Percentiles rank a stretch among this genome's conserved stretches.
phyloP scores from a whole-genome alignment of 2,113 vertebrate genomes.

The Dicaeum eximium region DNA sequence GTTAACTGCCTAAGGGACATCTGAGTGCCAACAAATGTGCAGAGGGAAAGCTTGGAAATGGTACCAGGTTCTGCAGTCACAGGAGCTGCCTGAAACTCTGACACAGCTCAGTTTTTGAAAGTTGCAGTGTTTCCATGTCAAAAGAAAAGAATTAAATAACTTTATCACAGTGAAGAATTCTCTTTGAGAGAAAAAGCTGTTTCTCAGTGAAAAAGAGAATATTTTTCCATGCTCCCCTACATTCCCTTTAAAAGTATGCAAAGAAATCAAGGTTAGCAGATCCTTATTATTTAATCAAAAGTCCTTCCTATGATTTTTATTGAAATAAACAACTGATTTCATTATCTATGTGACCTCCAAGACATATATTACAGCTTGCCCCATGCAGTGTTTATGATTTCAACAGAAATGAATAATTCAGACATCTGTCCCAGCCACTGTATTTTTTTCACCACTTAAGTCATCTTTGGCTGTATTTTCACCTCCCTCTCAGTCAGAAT shows the following conservation, averaged over 20 bases:
- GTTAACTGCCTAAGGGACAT: neutral
- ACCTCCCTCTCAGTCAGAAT: neutral
- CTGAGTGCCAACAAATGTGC: neutral
- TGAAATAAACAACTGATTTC: conserved; percentile 27
- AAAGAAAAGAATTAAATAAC: neutral
- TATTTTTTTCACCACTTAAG: conserved; percentile 41
- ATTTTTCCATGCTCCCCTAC: neutral
- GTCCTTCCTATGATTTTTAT: neutral
- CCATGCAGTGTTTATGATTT: neutral
- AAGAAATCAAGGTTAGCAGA: neutral
- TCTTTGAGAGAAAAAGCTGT: neutral
- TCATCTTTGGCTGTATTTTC: neutral
- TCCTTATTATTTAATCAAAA: conserved; percentile 9
- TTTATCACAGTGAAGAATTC: neutral
- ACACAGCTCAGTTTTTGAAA: neutral
- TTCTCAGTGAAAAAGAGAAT: neutral
- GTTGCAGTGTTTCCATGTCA: neutral
- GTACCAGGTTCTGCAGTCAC: neutral
- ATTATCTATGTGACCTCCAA: conserved; percentile 18
- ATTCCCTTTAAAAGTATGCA: neutral
- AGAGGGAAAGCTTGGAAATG: neutral
- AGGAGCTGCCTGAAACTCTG: neutral
- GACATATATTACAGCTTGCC: neutral
- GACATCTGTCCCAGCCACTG: neutral
- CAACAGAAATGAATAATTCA: conserved; percentile 56